These are phyloP conservation scores for Catocala nupta DNA, from an alignment of 2,888 invertebrate genomes.

Conservation along the genomic window DNA sequence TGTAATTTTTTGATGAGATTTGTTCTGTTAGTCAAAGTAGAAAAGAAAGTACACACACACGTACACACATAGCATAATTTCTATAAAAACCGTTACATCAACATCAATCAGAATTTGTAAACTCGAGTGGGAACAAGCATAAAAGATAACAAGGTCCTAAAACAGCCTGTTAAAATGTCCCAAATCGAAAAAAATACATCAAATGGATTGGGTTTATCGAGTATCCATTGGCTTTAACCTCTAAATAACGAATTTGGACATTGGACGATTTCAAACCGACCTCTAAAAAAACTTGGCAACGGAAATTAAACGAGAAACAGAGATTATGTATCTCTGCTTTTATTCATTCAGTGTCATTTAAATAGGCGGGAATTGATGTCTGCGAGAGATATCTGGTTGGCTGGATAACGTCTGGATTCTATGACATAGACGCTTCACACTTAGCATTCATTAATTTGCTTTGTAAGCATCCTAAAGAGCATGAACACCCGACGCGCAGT, in stretches of 20 bases:
- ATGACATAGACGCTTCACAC: background rate
- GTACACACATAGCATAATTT: background rate
- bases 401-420: slow-evolving; percentile 19
- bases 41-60: background rate
- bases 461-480: background rate
- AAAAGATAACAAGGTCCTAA: slow-evolving; percentile 8
- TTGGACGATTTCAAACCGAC: background rate
- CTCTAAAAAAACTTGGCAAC: slow-evolving; percentile 17
- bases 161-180: slow-evolving; percentile 1
- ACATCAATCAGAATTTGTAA: slow-evolving; percentile 5
- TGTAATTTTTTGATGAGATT: too few relatives aligned
- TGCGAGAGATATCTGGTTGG: slow-evolving; percentile 17
- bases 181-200: slow-evolving; percentile 11
- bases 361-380: slow-evolving; percentile 11
- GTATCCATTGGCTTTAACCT: background rate
- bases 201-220: slow-evolving; percentile 8
- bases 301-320: slow-evolving; percentile 33
- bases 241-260: slow-evolving; percentile 7
- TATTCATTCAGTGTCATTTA: slow-evolving; percentile 15
- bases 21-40: too few relatives aligned
- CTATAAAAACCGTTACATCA: background rate
- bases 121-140: background rate
- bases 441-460: slow-evolving; percentile 17
- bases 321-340: background rate
- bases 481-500: slow-evolving; percentile 3